Evolutionary conservation across 1,140 invertebrate species (phyloP), one percentile per base, ranked within the genome.

Genomic region (Steinernema feltiae): DNA sequence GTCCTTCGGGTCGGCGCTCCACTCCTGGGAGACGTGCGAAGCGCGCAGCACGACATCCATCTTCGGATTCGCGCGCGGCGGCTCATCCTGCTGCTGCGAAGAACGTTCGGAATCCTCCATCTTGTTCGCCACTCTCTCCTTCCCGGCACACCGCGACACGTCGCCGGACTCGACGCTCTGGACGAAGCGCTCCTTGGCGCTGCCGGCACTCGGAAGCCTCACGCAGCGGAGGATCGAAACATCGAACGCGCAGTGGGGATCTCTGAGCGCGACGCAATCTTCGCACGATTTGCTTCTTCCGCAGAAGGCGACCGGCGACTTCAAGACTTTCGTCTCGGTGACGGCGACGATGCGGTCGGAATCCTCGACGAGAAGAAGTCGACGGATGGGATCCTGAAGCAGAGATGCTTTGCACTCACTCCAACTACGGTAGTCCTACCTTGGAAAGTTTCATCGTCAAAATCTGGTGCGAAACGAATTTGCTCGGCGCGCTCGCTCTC

Each of bases 291-390:
- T 15, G 53, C 53, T 63, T 21, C 24, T 7, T 17, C 24, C 24
- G 24, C 74, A n/a, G 69, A 27, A n/a, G 32, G 69, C 30, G 48
- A 69, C 21, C 29, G 24, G 27, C 73, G 53, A 17, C 73, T 32
- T 15, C 53, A 70, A 15, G 63, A 46, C 30, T 53, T 75, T 69
- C 69, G 63, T 41, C 24, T 63, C 24, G 53, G 53, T 63, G 2
- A 63, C 53, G 15, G 53, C 53, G 15, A 63, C 53, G 3, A 63
- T 15, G 7, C 24, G 53, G 7, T 7, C 24, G 2, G 53, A 63
- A 27, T 63, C 24, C 24, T 63, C 53, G 15, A 63, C 53, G 3
- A 63, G 24, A 27, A 63, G 53, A 27, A 63, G 53, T 27, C 24
- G 12, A 12, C 53, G 53, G 24, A 63, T 63, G 3, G 53, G 53